These are phyloP conservation scores for Caenorhabditis imperialis DNA, from an alignment of 2,888 invertebrate species.

Conservation along the genomic window DNA sequence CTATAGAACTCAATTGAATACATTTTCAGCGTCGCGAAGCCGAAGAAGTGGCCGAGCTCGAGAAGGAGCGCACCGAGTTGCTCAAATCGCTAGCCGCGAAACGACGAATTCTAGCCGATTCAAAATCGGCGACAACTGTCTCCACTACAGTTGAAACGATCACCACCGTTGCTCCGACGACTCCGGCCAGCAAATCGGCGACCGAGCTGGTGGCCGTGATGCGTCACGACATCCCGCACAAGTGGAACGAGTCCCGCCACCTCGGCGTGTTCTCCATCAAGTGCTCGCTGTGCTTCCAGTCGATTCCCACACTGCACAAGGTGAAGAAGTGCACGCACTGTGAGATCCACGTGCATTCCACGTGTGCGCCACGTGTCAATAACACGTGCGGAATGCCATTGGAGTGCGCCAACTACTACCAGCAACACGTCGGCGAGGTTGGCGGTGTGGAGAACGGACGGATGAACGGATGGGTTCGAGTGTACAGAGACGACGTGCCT, in stretches of 20 bases:
- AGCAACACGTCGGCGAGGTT: not conserved
- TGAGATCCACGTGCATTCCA: slow-evolving; percentile 39
- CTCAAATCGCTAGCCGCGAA: slow-evolving; percentile 9
- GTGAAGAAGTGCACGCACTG: slow-evolving; percentile 50
- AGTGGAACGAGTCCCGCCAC: slow-evolving; percentile 53
- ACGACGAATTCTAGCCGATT: slow-evolving; percentile 6
- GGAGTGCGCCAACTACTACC: slow-evolving; percentile 38
- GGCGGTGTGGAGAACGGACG: slow-evolving; percentile 17
- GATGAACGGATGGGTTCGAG: slow-evolving; percentile 67
- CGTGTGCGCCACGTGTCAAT: slow-evolving; percentile 37
- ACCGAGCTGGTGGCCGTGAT: slow-evolving; percentile 21
- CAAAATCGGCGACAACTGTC: not conserved
- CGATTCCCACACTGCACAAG: slow-evolving; percentile 42
- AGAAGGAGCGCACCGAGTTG: slow-evolving; percentile 28
- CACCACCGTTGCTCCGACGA: not conserved
- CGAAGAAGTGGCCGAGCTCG: slow-evolving; percentile 24
- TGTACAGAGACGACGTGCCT: slow-evolving; percentile 54
- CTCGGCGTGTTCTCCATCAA: slow-evolving; percentile 43
- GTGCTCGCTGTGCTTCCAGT: slow-evolving; percentile 56
- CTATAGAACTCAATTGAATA: too few relatives aligned
- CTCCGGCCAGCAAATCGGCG: not conserved
- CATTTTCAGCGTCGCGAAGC: slow-evolving; percentile 26
- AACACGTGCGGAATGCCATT: slow-evolving; percentile 58
- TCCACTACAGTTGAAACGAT: not conserved
- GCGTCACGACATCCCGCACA: slow-evolving; percentile 58